Evolutionary conservation across 2,888 invertebrate species (phyloP), one percentile per base, ranked within the genome.

Genomic region (Microctonus hyperodae): DNA sequence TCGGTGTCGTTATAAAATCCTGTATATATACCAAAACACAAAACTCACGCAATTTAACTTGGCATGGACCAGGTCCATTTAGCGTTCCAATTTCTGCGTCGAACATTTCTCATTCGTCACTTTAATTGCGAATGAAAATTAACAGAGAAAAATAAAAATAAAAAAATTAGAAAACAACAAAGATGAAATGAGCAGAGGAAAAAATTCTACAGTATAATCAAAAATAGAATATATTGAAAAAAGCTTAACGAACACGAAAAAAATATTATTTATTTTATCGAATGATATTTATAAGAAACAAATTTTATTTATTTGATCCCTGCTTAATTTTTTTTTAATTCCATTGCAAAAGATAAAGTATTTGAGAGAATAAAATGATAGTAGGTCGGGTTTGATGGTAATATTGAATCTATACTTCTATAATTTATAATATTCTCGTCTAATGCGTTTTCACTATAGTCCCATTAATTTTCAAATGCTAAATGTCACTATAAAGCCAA

Each of bases 1-100:
- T 62, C 37, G 53, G 33, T 33, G 33, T 35, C 44, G 51, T 51
- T 33, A 16, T 44, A 16, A n/a, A 44, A 16, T 62, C n/a, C 20
- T 37, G 25, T 33, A 22, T n/a, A 51, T 35, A 62, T 51, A 37
- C 16, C 23, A 62, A 62, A 62, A 62, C 62, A 53, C 53, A 28
- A 37, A 62, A 53, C 62, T 53, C 53, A 20, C 37, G 62, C 53
- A 62, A 55, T 62, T 62, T 62, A 62, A 62, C 62, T 62, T 62
- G 53, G 62, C 37, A 62, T 62, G 53, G 16, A 53, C 35, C 35
- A 28, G 62, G 53, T 62, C 51, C 53, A 62, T 62, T 62, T 25
- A 51, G 51, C 37, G 62, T 51, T 53, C 37, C 53, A 62, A 62
- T 62, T 37, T 37, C n/a, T 62, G 62, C 35, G 62, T 62, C 53